A percentile compares a stretch with the other conserved stretches of the same genome.
Conservation (phyloP, 2,888 invertebrate species). For the Petrolisthes manimaculis region DNA sequence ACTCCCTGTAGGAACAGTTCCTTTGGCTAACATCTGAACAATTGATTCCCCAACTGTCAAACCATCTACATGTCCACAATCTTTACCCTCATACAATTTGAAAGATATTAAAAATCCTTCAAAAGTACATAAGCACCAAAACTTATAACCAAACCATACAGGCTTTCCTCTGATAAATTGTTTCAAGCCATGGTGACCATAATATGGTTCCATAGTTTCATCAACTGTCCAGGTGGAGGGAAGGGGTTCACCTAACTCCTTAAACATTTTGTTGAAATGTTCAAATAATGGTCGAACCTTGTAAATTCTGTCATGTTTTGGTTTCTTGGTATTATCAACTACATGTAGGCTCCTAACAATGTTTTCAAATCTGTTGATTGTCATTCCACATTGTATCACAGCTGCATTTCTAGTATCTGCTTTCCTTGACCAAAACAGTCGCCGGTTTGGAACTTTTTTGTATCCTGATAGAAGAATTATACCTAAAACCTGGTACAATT, state of each 20-base stretch:
- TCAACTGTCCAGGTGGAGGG: conserved; percentile 65
- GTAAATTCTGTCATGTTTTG: neutral
- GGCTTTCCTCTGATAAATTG: conserved; percentile 66
- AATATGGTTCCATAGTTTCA: neutral
- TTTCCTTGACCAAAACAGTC: conserved; percentile 31
- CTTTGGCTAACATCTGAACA: conserved; percentile 10
- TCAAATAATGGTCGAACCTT: neutral
- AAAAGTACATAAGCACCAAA: conserved; percentile 47
- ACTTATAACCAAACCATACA: conserved; percentile 67
- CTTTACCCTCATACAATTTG: conserved; percentile 17
- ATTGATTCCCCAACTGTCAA: conserved; percentile 24
- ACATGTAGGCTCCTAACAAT: neutral
- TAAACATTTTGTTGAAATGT: neutral
- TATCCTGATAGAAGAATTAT: conserved; percentile 28
- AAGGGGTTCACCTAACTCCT: conserved; percentile 12
- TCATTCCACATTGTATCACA: conserved; percentile 10
- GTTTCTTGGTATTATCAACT: neutral
- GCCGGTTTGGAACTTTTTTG: conserved; percentile 14
- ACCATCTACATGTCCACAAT: conserved; percentile 25
- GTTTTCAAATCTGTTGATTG: conserved; percentile 25
- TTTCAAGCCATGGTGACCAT: conserved; percentile 62
- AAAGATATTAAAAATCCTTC: conserved; percentile 20
- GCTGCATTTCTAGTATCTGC: conserved; percentile 14
- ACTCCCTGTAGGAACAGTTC: conserved; percentile 10
- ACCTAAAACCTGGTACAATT: conserved; percentile 8